A percentile compares a stretch with the other conserved stretches of the same genome.
phyloP scores from a whole-genome alignment of 2,797 vertebrate species.

The Mareca penelope region DNA sequence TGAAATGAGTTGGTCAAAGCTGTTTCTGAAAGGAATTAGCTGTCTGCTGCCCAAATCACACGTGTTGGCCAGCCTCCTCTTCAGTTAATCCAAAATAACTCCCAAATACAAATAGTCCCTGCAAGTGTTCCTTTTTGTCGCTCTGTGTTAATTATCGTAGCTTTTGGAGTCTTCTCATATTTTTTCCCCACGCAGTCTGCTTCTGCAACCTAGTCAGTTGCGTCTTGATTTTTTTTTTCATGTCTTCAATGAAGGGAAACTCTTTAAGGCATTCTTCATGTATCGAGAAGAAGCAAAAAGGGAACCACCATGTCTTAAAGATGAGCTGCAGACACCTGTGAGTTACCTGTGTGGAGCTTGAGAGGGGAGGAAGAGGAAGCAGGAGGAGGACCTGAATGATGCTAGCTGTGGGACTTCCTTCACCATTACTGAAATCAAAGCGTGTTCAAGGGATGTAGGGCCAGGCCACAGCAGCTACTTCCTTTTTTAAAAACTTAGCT shows the following conservation, averaged over 20 bases:
- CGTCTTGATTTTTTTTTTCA: background rate
- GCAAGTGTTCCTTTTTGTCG: background rate
- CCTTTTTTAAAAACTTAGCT: background rate
- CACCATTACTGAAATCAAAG: background rate
- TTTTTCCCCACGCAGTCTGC: background rate
- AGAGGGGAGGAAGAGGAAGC: background rate
- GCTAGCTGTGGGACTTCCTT: background rate
- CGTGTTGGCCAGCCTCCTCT: background rate
- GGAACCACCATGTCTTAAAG: background rate
- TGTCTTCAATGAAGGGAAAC: background rate
- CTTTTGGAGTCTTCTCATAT: background rate
- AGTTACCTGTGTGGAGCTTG: background rate
- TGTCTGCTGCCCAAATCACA: background rate
- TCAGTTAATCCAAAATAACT: background rate
- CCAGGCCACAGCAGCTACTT: background rate
- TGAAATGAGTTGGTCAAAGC: background rate
- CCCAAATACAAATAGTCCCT: background rate
- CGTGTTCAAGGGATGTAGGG: background rate
- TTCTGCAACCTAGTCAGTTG: background rate
- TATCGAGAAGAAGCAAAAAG: background rate
- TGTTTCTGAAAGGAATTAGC: background rate
- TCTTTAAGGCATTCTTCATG: background rate
- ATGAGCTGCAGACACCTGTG: background rate
- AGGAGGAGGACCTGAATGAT: background rate
- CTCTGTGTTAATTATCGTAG: background rate